These are phyloP conservation scores for Brenthis hecate DNA, from an alignment of 2,888 invertebrate species.

Conservation along the genomic window DNA sequence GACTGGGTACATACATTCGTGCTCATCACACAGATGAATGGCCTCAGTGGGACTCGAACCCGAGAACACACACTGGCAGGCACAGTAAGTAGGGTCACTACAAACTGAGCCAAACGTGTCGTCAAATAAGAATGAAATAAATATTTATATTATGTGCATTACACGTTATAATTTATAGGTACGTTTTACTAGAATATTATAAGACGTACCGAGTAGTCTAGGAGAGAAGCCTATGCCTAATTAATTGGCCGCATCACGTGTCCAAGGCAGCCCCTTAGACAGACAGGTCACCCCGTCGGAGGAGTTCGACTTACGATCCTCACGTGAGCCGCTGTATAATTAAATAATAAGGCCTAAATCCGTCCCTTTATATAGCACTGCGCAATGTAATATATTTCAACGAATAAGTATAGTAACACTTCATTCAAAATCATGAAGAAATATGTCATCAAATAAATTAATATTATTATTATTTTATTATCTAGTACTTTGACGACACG, in stretches of 20 bases:
- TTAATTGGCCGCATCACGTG: constrained; percentile 64
- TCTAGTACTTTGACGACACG: too few species aligned
- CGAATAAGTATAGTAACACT: not conserved
- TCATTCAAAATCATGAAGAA: not conserved
- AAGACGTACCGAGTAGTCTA: constrained; percentile 28
- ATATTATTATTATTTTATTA: not conserved
- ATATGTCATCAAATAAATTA: not conserved
- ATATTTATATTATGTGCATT: too few species aligned
- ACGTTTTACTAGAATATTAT: constrained; percentile 11
- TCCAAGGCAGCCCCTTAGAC: constrained; percentile 60
- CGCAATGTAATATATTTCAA: not conserved
- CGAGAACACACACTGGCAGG: too few species aligned
- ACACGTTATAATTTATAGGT: not conserved
- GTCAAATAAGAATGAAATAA: too few species aligned
- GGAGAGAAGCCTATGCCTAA: constrained; percentile 56
- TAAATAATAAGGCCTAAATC: constrained; percentile 69
- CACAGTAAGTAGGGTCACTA: too few species aligned
- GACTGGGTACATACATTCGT: too few species aligned
- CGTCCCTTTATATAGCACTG: constrained; percentile 47
- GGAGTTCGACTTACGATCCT: constrained; percentile 61
- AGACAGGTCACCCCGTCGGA: constrained; percentile 59
- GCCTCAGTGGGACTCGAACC: too few species aligned
- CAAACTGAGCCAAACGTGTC: too few species aligned
- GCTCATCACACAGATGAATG: too few species aligned
- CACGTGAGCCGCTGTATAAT: constrained; percentile 66